Evolutionary conservation across 2,113 vertebrate species (phyloP).

Genomic region (Apteryx mantelli): DNA sequence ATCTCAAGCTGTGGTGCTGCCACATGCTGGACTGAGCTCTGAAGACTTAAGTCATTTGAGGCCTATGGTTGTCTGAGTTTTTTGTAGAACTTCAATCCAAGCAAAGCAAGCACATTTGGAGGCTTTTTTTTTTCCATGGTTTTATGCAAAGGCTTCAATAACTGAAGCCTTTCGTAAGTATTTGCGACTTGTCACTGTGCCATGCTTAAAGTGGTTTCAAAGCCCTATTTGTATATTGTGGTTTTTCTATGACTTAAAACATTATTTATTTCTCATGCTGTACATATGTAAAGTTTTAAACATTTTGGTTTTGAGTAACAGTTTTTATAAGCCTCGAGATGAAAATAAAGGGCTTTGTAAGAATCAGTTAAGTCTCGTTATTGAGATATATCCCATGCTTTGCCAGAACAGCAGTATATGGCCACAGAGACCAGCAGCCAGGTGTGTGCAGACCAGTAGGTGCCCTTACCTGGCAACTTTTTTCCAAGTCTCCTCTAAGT

Average conservation of each 20-base stretch:
- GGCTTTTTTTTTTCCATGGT: not conserved
- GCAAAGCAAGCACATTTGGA: conserved; percentile 57
- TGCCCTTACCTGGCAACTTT: not conserved
- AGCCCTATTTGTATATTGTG: conserved; percentile 78
- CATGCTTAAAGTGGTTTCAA: conserved; percentile 45
- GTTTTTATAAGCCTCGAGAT: conserved; percentile 62
- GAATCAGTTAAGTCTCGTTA: not conserved
- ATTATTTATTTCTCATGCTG: conserved; percentile 81
- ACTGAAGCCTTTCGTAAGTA: conserved; percentile 6
- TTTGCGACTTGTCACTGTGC: conserved; percentile 39
- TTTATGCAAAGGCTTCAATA: not conserved
- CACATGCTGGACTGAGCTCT: not conserved
- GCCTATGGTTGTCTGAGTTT: not conserved
- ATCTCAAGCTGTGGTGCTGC: not conserved
- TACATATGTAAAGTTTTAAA: conserved; percentile 74
- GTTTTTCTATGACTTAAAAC: conserved; percentile 67
- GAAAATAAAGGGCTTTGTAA: conserved; percentile 59
- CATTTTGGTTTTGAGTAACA: not conserved
- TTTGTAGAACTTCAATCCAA: conserved; percentile 29
- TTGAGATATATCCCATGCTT: not conserved
- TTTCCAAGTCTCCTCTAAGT: not conserved
- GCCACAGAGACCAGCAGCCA: not conserved
- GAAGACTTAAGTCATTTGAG: not conserved
- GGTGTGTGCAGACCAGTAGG: not conserved
- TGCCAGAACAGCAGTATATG: accelerated